A percentile compares a stretch with the other conserved stretches of the same genome.
Conservation (phyloP, 2,113 vertebrate genomes). For the Corythaixoides concolor region DNA sequence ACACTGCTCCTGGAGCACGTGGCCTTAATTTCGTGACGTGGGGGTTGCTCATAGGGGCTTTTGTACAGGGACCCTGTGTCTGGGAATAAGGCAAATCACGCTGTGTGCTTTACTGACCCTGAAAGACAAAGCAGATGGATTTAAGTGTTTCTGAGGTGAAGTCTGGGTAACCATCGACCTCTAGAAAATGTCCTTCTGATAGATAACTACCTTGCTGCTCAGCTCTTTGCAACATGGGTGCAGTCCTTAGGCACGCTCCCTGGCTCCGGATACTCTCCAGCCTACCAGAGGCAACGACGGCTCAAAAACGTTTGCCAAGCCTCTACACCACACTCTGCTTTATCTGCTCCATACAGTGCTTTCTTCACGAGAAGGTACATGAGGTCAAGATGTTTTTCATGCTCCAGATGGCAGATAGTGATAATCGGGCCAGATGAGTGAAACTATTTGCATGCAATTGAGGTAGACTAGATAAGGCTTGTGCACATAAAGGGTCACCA, state of each 20-base stretch:
- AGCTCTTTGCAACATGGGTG: not conserved
- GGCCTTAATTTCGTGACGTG: not conserved
- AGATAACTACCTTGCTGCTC: rapidly evolving
- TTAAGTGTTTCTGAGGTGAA: not conserved
- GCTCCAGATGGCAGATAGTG: not conserved
- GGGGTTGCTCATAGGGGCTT: rapidly evolving
- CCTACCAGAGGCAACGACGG: not conserved
- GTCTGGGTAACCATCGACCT: rapidly evolving
- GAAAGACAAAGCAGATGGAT: not conserved
- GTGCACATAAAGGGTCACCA: not conserved
- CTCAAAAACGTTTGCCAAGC: not conserved
- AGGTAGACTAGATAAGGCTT: not conserved
- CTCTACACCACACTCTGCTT: rapidly evolving
- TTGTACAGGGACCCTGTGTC: not conserved
- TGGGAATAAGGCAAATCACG: not conserved
- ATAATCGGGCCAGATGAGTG: rapidly evolving
- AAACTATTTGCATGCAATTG: not conserved
- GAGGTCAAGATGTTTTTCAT: not conserved
- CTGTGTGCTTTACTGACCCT: not conserved
- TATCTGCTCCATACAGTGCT: rapidly evolving
- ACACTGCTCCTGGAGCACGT: rapidly evolving
- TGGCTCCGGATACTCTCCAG: not conserved
- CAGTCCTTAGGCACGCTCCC: rapidly evolving
- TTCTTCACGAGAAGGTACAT: not conserved
- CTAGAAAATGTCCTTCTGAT: not conserved